Percentiles rank a stretch among this genome's conserved stretches.
phyloP scores from a whole-genome alignment of 1,140 invertebrate species.

The Drosophila orena region DNA sequence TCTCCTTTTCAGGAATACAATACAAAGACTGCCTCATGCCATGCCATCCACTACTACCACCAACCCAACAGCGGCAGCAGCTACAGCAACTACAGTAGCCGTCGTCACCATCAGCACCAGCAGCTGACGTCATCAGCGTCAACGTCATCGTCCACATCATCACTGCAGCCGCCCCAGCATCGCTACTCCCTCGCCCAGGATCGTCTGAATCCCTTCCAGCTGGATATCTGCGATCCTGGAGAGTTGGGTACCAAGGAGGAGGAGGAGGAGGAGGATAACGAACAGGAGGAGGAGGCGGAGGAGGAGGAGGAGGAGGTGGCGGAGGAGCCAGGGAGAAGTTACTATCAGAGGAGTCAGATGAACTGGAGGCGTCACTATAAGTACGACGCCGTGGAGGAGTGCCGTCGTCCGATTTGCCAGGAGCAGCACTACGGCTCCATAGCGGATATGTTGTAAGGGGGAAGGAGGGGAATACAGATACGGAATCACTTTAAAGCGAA shows the following conservation, averaged over 20 bases:
- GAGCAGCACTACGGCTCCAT: conserved; percentile 71
- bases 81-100: conserved; percentile 27
- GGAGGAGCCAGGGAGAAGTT: conserved; percentile 13
- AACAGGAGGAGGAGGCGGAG: background rate
- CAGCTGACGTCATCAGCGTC: conserved; percentile 36
- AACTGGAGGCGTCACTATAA: conserved; percentile 61
- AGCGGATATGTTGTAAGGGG: conserved; percentile 68
- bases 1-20: conserved; percentile 74
- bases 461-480: background rate
- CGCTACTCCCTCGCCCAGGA: conserved; percentile 11
- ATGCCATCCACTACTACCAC: conserved; percentile 81
- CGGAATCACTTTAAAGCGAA: conserved; percentile 36
- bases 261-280: background rate
- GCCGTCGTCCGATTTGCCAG: conserved; percentile 75
- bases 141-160: conserved; percentile 43
- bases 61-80: conserved; percentile 52
- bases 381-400: conserved; percentile 74
- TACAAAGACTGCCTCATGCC: conserved; percentile 84
- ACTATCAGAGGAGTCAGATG: conserved; percentile 42
- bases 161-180: conserved; percentile 24
- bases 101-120: conserved; percentile 38
- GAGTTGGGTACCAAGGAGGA: background rate
- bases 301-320: background rate
- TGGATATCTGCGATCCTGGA: conserved; percentile 9
- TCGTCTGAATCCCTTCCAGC: conserved; percentile 33